Base-by-base conservation (phyloP, 2,113 vertebrate species). In the Motacilla alba region DNA sequence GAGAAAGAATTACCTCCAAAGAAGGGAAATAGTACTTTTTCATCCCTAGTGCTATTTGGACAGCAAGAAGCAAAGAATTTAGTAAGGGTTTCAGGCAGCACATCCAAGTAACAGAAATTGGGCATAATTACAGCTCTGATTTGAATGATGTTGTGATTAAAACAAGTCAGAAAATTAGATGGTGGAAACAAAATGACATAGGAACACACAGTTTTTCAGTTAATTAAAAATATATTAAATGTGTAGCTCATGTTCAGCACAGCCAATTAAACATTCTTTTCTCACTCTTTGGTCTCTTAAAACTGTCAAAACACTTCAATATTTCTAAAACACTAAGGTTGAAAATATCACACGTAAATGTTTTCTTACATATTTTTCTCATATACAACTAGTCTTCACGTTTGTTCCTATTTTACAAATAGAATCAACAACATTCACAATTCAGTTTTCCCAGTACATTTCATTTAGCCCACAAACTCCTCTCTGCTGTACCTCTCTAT, bases 121-220 rank as follows among this genome's bases (percentile, higher is more conserved):
- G 15, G 22, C 37, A 87, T 72, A 95, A 94, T 83, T 90, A 52
- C 50, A 90, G 37, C 33, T 80, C 77, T 90, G 49, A 90, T 85
- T 75, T 93, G 78, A 88, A 90, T 68, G 31, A 94, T 39, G 55
- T 35, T 84, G 56, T 81, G 67, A 90, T 85, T 76, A 79, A 90
- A 90, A 72, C 18, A 93, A 93, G 75, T 81, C 49, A 79, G 70
- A 53, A 91, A 93, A 91, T 91, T 63, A 90, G 77, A 93, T n/a
- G 30, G 56, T 59, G 37, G 47, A 59, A 52, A 76, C 49, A 73
- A 94, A 92, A 85, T 68, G 10, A 79, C 53, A 69, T 33, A 50
- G 49, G 56, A 93, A 79, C 16, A 59, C 23, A 77, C 4, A 58
- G 13, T 46, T 90, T 90, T 94, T 76, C 46, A 73, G 58, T 88